These are phyloP conservation scores for Alfaro cultratus DNA, from an alignment of 2,797 vertebrate species.

Conservation along the genomic window DNA sequence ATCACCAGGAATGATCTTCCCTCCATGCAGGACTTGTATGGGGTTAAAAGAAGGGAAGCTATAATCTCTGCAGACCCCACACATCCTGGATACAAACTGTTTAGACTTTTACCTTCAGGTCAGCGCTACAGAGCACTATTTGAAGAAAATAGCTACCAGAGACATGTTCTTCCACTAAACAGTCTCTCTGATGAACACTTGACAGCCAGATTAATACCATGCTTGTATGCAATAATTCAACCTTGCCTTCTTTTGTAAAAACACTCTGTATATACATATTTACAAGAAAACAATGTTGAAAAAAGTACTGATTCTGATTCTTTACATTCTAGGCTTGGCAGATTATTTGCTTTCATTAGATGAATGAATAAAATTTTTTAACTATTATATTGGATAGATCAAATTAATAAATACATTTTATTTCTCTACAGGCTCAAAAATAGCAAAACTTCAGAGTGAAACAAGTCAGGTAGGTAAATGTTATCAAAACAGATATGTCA, in stretches of 20 bases:
- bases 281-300: neutral
- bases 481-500: neutral
- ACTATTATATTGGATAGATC: neutral
- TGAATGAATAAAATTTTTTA: neutral
- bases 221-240: neutral
- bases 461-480: constrained; percentile 23
- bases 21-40: no score
- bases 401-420: neutral
- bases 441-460: neutral
- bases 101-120: no score
- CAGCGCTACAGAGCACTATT: no score
- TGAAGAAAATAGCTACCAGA: no score
- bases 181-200: neutral
- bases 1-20: no score
- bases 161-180: no score
- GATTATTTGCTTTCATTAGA: neutral
- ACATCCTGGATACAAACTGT: no score
- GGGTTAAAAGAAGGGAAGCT: no score
- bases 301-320: neutral
- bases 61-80: no score
- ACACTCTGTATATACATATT: neutral
- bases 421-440: neutral
- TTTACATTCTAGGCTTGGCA: neutral
- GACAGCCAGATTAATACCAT: neutral
- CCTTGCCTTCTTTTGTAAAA: no score